Evolutionary conservation across 1,140 invertebrate species (phyloP).

Genomic region (Saccostrea echinata): DNA sequence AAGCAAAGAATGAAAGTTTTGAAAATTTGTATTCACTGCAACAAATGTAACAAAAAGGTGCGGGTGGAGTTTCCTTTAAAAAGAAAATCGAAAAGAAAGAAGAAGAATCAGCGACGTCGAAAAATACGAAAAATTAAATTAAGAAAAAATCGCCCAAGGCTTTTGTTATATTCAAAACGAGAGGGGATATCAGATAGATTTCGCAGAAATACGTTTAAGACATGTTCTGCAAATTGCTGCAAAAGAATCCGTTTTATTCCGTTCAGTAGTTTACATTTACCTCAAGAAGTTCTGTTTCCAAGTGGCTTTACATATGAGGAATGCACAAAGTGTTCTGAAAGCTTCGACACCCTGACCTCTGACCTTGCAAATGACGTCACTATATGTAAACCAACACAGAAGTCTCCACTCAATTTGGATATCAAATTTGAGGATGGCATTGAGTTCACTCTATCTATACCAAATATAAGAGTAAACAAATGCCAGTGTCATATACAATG

Average conservation of each 20-base stretch:
- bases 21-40: background rate
- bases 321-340: background rate
- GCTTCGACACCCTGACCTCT: background rate
- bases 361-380: background rate
- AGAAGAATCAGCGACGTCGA: background rate
- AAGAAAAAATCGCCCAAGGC: conserved; percentile 9
- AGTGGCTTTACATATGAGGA: background rate
- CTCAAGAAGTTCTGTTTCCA: background rate
- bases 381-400: background rate
- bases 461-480: background rate
- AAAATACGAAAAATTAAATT: background rate
- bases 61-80: background rate
- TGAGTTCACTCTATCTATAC: background rate
- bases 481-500: conserved; percentile 24
- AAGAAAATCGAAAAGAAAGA: background rate
- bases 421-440: conserved; percentile 18
- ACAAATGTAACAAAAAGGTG: background rate
- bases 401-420: background rate
- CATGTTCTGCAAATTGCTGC: background rate
- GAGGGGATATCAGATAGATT: background rate
- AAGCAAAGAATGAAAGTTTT: background rate
- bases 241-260: background rate
- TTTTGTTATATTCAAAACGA: background rate
- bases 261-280: conserved; percentile 15
- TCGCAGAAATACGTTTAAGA: background rate